Percentiles rank a stretch among this genome's conserved stretches.
These are phyloP conservation scores for Adoxophyes honmai DNA, from an alignment of 1,140 invertebrate species.

Conservation along the genomic window DNA sequence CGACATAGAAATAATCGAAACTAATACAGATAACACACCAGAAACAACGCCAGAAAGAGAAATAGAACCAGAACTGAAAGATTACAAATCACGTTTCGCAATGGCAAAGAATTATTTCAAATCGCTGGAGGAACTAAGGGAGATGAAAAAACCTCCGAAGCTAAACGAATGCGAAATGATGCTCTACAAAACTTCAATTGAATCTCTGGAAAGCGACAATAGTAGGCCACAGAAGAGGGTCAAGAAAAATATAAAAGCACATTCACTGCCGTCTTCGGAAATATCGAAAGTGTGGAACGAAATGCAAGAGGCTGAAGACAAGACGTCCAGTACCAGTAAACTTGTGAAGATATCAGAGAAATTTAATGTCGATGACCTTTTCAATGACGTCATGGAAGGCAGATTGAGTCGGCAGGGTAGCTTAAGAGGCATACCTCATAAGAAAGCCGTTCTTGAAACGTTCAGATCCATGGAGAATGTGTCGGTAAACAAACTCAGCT, in stretches of 20 bases:
- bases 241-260: slow-evolving; percentile 55
- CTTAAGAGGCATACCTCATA: slow-evolving; percentile 74
- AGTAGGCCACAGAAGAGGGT: slow-evolving; percentile 36
- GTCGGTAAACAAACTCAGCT: slow-evolving; percentile 53
- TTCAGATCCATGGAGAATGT: slow-evolving; percentile 76
- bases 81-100: slow-evolving; percentile 71
- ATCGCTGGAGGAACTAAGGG: slow-evolving; percentile 64
- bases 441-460: slow-evolving; percentile 73
- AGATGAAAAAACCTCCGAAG: slow-evolving; percentile 44
- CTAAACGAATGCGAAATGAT: slow-evolving; percentile 61
- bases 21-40: slow-evolving; percentile 35
- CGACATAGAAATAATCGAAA: slow-evolving; percentile 63
- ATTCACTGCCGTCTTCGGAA: slow-evolving; percentile 65
- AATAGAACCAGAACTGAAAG: slow-evolving; percentile 35
- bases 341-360: slow-evolving; percentile 76
- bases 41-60: slow-evolving; percentile 38
- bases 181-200: slow-evolving; percentile 43
- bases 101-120: slow-evolving; percentile 70
- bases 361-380: slow-evolving; percentile 74
- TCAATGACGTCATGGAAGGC: slow-evolving; percentile 70
- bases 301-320: slow-evolving; percentile 43
- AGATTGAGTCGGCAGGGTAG: slow-evolving; percentile 66
- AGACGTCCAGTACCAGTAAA: slow-evolving; percentile 34
- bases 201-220: slow-evolving; percentile 44
- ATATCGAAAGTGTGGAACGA: slow-evolving; percentile 60